Base-by-base conservation (phyloP, 2,888 invertebrate species). In the Gryllus longicercus region DNA sequence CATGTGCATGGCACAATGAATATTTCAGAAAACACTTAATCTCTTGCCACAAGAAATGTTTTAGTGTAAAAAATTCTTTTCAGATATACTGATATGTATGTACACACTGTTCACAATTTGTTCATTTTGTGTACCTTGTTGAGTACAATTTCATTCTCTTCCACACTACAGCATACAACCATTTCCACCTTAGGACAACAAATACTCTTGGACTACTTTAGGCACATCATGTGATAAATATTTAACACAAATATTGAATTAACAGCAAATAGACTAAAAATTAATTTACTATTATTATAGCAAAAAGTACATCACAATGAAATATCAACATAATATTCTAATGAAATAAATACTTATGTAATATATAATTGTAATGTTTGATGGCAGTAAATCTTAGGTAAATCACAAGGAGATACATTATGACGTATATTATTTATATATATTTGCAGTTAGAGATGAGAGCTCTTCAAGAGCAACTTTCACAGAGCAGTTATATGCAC, bases 1-100 rank as follows among this genome's bases (percentile, higher is more conserved):
- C n/a, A 63, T 63, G 63, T 63, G 63, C 63, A 63, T 63, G 63
- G 63, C 63, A 63, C 63, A 63, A 63, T 63, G 14, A 63, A 63
- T 63, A 63, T 63, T 63, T n/a, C 63, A 63, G 63, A 63, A n/a
- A 63, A n/a, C 63, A 18, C n/a, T 63, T n/a, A 63, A n/a, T 63
- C 63, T 63, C 63, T 38, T 63, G 63, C n/a, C 63, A 63, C n/a
- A 63, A 63, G 63, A 63, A 63, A 63, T 63, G n/a, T 63, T 18
- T n/a, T 18, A 63, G 63, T 63, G 63, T 63, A 63, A 16, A 63
- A 63, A 63, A 63, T 18, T 38, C 38, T 38, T 38, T 63, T 63
- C 63, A 63, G 63, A 63, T 63, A 38, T 38, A 63, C 63, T 63
- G 63, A 63, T 63, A 63, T 63, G 63, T 63, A 63, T 63, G n/a